Conservation (phyloP, 2,113 vertebrate genomes). For the Acrocephalus arundinaceus region DNA sequence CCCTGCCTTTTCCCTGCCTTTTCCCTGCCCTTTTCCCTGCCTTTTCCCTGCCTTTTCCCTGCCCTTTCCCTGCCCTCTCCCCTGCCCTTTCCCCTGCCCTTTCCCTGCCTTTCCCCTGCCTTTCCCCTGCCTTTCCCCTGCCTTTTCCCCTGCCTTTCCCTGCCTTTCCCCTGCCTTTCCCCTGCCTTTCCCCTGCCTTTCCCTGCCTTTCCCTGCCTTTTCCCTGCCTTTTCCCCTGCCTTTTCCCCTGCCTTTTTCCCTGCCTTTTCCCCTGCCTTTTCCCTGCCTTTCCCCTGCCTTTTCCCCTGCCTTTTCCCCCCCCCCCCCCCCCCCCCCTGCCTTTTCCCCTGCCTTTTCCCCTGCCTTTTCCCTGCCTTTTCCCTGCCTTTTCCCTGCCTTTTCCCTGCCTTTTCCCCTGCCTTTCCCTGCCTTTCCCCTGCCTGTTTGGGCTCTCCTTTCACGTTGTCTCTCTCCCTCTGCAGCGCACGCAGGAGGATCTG, state of each 20-base stretch:
- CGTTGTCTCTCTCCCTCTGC: not conserved
- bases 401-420: not conserved
- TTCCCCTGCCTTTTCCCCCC: not conserved
- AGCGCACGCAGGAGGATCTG: slow-evolving; percentile 84
- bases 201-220: not conserved
- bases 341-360: not conserved
- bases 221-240: too few species aligned
- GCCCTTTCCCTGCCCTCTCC: not conserved
- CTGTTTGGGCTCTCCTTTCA: not conserved
- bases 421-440: not conserved
- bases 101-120: too few species aligned
- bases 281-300: too few species aligned
- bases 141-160: not conserved
- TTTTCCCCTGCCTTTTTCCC: not conserved
- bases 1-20: not conserved
- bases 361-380: too few species aligned
- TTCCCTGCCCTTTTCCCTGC: not conserved
- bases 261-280: not conserved
- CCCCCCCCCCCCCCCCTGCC: too few species aligned
- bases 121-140: not conserved
- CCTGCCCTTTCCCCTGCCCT: not conserved
- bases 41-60: not conserved
- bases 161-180: not conserved
- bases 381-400: not conserved
- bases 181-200: not conserved